phyloP scores from a whole-genome alignment of 2,113 vertebrate species.

The Dryoscopus gambensis region DNA sequence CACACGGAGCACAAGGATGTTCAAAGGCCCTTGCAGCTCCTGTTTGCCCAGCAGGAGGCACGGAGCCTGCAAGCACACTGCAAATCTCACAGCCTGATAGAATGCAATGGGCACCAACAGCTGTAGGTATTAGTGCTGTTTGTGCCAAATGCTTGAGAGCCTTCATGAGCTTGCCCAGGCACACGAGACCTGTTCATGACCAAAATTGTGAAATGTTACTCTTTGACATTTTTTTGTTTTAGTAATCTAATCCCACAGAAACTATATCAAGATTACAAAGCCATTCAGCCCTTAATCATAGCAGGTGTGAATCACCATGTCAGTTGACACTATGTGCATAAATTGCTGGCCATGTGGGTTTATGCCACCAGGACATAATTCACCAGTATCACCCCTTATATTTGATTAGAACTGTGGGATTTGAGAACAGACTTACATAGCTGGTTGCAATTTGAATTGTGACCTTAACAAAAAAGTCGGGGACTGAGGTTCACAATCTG shows the following conservation, averaged over 20 bases:
- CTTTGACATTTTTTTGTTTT: slow-evolving; percentile 40
- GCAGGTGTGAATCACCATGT: slow-evolving; percentile 56
- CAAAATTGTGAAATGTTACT: slow-evolving; percentile 6
- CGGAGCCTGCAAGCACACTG: background rate
- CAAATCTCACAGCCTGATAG: background rate
- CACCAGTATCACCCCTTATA: slow-evolving; percentile 39
- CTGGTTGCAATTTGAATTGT: background rate
- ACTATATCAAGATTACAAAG: slow-evolving; percentile 44
- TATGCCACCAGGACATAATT: slow-evolving; percentile 41
- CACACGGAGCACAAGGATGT: background rate
- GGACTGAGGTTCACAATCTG: background rate
- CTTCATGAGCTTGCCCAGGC: background rate
- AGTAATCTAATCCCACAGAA: slow-evolving; percentile 32
- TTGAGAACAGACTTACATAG: background rate
- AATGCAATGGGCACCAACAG: background rate
- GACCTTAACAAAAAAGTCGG: background rate
- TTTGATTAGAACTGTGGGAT: slow-evolving; percentile 49
- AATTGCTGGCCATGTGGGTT: slow-evolving; percentile 42
- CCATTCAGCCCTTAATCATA: slow-evolving; percentile 43
- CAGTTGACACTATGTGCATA: slow-evolving; percentile 41
- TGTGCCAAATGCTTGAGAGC: background rate
- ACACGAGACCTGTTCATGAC: background rate
- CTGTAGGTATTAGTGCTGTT: background rate
- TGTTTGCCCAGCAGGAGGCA: background rate
- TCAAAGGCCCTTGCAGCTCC: background rate